Percentiles rank a stretch among this genome's conserved stretches.
These are phyloP conservation scores for Masnerella sp. DNA, from an alignment of 2,888 invertebrate species.

Conservation along the genomic window DNA sequence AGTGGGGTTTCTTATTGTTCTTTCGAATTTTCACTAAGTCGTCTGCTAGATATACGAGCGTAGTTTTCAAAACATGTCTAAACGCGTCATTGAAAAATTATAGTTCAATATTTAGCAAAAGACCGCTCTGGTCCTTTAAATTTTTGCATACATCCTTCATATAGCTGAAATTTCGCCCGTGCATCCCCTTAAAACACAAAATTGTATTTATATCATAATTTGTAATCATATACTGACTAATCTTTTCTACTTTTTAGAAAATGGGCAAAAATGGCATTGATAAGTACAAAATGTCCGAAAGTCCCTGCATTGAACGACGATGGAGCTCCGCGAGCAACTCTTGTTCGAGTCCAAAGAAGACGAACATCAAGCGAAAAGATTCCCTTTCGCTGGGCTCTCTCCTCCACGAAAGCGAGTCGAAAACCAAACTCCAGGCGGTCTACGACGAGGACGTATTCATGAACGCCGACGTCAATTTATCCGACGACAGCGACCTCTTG, in stretches of 20 bases:
- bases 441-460: conserved; percentile 69
- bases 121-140: no score
- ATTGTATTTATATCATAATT: no score
- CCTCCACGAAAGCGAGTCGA: conserved; percentile 61
- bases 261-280: conserved; percentile 63
- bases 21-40: no score
- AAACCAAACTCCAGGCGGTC: conserved; percentile 62
- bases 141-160: no score
- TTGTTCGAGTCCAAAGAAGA: conserved; percentile 69
- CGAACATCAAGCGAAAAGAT: conserved; percentile 61
- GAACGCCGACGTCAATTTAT: conserved; percentile 73
- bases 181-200: no score
- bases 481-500: conserved; percentile 68
- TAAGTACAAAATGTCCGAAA: conserved; percentile 63
- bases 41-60: no score
- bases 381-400: conserved; percentile 63
- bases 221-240: no score
- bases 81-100: no score
- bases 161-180: no score
- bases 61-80: no score
- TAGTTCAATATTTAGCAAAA: no score
- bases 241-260: conserved; percentile 65
- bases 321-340: conserved; percentile 80
- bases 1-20: no score
- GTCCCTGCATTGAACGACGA: conserved; percentile 77